These are phyloP conservation scores for Drosophila pseudoobscura DNA, from an alignment of 1,140 invertebrate genomes.

Conservation along the genomic window DNA sequence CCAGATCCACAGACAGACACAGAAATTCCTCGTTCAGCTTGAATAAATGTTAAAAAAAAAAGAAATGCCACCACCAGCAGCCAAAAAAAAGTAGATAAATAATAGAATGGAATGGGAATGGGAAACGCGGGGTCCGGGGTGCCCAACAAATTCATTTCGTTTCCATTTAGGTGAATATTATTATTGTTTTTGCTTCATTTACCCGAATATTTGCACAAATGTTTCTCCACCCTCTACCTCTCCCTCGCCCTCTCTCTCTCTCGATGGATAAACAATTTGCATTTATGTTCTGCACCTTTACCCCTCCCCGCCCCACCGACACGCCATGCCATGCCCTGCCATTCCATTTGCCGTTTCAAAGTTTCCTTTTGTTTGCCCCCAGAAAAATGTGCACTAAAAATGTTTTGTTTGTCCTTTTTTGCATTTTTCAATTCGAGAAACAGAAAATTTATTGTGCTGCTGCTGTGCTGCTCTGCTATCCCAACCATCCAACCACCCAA, in stretches of 20 bases:
- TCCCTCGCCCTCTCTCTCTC: no score
- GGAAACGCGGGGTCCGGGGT: neutral
- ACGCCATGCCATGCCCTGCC: slow-evolving; percentile 26
- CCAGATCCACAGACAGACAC: slow-evolving; percentile 12
- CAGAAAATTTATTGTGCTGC: slow-evolving; percentile 67
- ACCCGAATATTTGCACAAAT: slow-evolving; percentile 77
- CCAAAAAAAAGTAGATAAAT: slow-evolving; percentile 43
- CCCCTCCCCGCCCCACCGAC: neutral
- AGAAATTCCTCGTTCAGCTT: slow-evolving; percentile 58
- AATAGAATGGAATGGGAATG: slow-evolving; percentile 12
- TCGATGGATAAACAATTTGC: slow-evolving; percentile 36
- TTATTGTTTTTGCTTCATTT: slow-evolving; percentile 8
- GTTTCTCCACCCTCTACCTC: slow-evolving; percentile 31
- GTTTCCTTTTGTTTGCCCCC: slow-evolving; percentile 37
- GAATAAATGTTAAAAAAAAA: slow-evolving; percentile 65
- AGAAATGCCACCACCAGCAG: slow-evolving; percentile 33
- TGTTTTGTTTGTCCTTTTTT: slow-evolving; percentile 73
- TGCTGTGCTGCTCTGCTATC: slow-evolving; percentile 40
- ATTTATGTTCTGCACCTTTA: slow-evolving; percentile 30
- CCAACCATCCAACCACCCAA: slow-evolving; percentile 1
- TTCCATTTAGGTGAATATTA: slow-evolving; percentile 33
- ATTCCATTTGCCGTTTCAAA: slow-evolving; percentile 73
- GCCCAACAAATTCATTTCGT: slow-evolving; percentile 24
- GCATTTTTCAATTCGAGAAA: slow-evolving; percentile 22
- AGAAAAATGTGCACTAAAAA: slow-evolving; percentile 73